A percentile compares a stretch with the other conserved stretches of the same genome.
Evolutionary conservation across 1,140 invertebrate species (phyloP).

Genomic region (Neodiprion fabricii): DNA sequence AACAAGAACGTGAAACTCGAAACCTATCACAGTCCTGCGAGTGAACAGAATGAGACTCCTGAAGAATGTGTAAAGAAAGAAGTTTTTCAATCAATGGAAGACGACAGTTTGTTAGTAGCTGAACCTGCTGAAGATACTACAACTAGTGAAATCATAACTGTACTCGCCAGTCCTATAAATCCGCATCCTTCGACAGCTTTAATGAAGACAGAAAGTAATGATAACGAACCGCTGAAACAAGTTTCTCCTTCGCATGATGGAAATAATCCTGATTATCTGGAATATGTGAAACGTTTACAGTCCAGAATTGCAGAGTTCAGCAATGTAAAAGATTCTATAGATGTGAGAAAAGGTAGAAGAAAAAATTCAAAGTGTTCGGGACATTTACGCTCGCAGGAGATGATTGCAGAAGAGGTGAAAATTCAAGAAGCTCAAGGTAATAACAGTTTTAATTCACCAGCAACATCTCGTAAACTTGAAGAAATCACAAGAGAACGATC

Average conservation of each 20-base stretch:
- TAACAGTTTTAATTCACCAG: constrained; percentile 53
- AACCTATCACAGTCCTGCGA: not conserved
- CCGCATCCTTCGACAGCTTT: constrained; percentile 41
- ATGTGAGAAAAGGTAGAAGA: constrained; percentile 70
- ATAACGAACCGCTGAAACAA: constrained; percentile 25
- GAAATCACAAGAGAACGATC: constrained; percentile 71
- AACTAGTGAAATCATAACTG: constrained; percentile 65
- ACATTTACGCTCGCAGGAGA: constrained; percentile 46
- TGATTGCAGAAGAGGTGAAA: constrained; percentile 58
- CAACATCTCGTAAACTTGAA: constrained; percentile 66
- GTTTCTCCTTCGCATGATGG: constrained; percentile 35
- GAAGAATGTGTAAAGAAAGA: constrained; percentile 46
- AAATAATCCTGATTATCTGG: constrained; percentile 64
- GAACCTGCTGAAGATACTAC: constrained; percentile 63
- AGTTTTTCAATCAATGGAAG: constrained; percentile 60
- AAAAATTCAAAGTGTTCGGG: constrained; percentile 61
- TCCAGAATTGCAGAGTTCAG: constrained; percentile 76
- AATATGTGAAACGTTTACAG: constrained; percentile 73
- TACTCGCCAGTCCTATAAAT: constrained; percentile 63
- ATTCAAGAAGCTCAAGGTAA: constrained; percentile 42
- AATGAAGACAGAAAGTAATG: constrained; percentile 25
- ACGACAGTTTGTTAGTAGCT: constrained; percentile 65
- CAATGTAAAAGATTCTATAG: constrained; percentile 74
- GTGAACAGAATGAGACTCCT: constrained; percentile 19
- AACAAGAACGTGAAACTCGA: constrained; percentile 23